Evolutionary conservation across 2,888 invertebrate genomes (phyloP).

Genomic region (Xanthorhoe spadicearia): DNA sequence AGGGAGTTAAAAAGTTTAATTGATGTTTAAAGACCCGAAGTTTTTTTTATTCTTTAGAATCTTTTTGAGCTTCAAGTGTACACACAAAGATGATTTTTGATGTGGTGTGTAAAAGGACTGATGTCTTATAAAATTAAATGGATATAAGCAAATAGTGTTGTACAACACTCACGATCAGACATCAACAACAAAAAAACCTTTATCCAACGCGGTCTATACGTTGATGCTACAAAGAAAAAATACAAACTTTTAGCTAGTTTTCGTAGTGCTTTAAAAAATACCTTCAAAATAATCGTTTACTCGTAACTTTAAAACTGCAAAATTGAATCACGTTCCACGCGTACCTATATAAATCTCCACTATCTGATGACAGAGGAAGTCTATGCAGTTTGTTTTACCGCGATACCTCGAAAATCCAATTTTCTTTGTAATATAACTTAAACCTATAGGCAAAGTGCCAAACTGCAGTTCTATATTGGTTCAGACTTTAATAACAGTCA

Average conservation of each 20-base stretch:
- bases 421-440: slow-evolving; percentile 18
- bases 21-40: not conserved
- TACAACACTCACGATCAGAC: too few relatives aligned
- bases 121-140: too few relatives aligned
- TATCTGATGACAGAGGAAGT: slow-evolving; percentile 12
- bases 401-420: slow-evolving; percentile 21
- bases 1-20: not conserved
- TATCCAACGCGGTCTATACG: too few relatives aligned
- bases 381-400: not conserved
- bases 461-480: not conserved
- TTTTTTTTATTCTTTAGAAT: not conserved
- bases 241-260: too few relatives aligned
- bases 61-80: not conserved
- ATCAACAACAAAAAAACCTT: too few relatives aligned
- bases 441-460: slow-evolving; percentile 11
- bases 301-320: not conserved
- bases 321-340: slow-evolving; percentile 9
- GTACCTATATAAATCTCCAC: slow-evolving; percentile 12
- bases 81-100: too few relatives aligned
- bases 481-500: not conserved
- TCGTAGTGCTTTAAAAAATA: not conserved
- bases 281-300: not conserved
- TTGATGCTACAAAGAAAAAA: too few relatives aligned
- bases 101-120: too few relatives aligned
- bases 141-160: too few relatives aligned